Base-by-base conservation (phyloP, 2,113 vertebrate species). In the Leptosomus discolor region DNA sequence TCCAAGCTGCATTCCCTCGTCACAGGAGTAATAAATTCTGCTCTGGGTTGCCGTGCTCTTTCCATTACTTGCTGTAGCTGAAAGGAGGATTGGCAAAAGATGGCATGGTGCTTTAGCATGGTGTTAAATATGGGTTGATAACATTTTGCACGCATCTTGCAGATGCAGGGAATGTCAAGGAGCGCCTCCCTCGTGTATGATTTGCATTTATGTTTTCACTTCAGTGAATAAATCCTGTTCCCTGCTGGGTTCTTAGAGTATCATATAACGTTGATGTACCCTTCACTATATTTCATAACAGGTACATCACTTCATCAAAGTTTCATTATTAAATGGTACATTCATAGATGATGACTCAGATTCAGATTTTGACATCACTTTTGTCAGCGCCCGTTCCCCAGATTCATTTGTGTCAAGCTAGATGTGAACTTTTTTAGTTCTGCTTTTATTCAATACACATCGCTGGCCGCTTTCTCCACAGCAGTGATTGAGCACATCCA, bases 1-100 rank as follows among this genome's bases (percentile, higher is more conserved):
- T 96, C 90, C 71, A 90, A 90, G 75, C 75, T 92, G n/a, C 78
- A 39, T 88, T 93, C 92, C 39, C 67, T 93, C 78, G 1, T 88
- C 92, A 74, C 51, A 17, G 27, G 43, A 46, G 58, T 67, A 79
- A 70, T 92, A 88, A 93, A 83, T 94, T 61, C 85, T 57, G 39
- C 19, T 34, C 63, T 13, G 45, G 24, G 64, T 63, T 92, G 54
- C 48, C 65, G 36, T 13, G 71, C 29, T 79, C 67, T 46, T 65
- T 51, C 68, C 54, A 13, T 80, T 41, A 36, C 16, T 39, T 79
- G 70, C 34, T 32, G 4, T 2, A n/a, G 51, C 48, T 69, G 71
- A 69, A 82, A 69, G n/a, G 34, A 69, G 39, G 57, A n/a, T 6
- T 68, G 65, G 50, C 29, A 58, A n/a, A 79, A 76, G 75, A 6